Evolutionary conservation across 2,888 invertebrate genomes (phyloP), one percentile per base, ranked within the genome.

Genomic region (Luperina nickerlii): DNA sequence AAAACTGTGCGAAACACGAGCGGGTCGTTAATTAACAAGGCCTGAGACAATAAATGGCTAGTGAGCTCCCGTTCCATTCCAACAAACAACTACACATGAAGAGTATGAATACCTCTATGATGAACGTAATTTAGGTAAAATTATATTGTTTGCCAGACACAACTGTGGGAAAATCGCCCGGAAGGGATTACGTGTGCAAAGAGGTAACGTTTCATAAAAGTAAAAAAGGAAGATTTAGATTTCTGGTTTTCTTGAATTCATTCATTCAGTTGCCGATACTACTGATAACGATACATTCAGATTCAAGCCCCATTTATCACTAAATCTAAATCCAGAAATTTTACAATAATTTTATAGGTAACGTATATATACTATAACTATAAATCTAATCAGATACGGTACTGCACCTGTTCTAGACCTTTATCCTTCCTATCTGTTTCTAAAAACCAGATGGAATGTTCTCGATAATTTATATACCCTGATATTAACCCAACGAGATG

Each of bases 391-490:
- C 20, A 27, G 38, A 67, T 54, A 70, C 24, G 54, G 18, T 20
- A 57, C 65, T 51, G 15, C 45, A 13, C 42, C 67, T 68, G 62
- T 51, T 71, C 42, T 42, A 76, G 62, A 82, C 76, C 86, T 78
- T 79, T 79, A 85, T 78, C 24, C 3, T 24, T 57, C 11, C 11
- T 57, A 24, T 54, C 8, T 79, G 9, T 69, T 67, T 24, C n/a
- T 69, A 76, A 60, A 74, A 78, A 66, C 45, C 67, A 68, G 65
- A 63, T 54, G 54, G 54, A 54, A 54, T 20, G 54, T 75, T 87
- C 78, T 74, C 54, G 42, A 82, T 79, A 76, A 84, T 80, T 82
- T 86, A 76, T 86, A 18, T 68, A 45, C 27, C 27, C 71, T 71
- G 57, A 67, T 78, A 65, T 78, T 76, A 57, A 57, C 66, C 48